Base-by-base conservation (phyloP, 2,888 invertebrate genomes). In the Acleris cristana region DNA sequence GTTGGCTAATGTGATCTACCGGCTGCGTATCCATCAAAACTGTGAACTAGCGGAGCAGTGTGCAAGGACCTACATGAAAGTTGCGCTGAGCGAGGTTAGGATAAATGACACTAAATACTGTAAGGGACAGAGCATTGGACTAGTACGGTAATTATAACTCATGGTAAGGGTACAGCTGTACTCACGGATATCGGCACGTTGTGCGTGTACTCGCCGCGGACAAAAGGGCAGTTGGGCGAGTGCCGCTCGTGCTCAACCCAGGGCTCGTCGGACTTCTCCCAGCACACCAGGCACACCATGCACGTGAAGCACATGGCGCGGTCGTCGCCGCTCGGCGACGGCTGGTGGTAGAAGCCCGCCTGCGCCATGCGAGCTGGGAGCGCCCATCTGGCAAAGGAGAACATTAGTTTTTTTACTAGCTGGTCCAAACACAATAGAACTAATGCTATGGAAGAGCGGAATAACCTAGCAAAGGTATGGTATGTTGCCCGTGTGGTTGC, bases 171-270 rank as follows among this genome's bases (percentile, higher is more conserved):
- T 1, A 30, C 19, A 21, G 34, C 19, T 4, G 59, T 58, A 85
- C 90, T 89, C 57, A 93, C 95, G 60, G 97, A 96, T 62, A 98
- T 93, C 4, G 99, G 98, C 69, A 98, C 98, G 88, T 99, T 99
- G 88, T 98, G 98, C 14, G 98, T 98, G 82, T 97, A 98, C 88
- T 98, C 98, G 45, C 98, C 98, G 84, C 97, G 95, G 2, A 99
- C 98, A 87, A 98, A 98, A 0, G 98, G 98, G 83, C 99, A 99
- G 76, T 95, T 95, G 16, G 98, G 97, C 5, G 98, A 98, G 85
- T 99, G 98, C 4, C 98, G 94, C 88, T 98, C 98, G 83, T 99
- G 98, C 85, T 99, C 98, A 73, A 98, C 98, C 98, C 98, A 98
- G 2, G 99, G 99, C 83, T 99, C 98, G 88, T 99, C 98, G 0